Percentiles rank a stretch among this genome's conserved stretches.
Evolutionary conservation across 2,888 invertebrate genomes (phyloP).

Genomic region (Acanthoscelides obtectus): DNA sequence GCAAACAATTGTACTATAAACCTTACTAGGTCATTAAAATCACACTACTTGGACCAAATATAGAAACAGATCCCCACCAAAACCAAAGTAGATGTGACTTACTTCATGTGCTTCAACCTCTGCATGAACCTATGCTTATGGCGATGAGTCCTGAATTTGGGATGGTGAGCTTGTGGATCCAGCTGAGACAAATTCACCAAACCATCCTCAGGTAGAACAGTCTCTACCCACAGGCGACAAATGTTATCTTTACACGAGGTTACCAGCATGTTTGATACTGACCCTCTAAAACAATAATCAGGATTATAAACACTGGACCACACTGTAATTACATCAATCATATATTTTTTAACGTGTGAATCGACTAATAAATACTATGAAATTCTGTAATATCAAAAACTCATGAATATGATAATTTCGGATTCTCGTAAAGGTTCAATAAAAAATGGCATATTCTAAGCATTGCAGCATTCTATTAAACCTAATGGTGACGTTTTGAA

Average conservation of each 20-base stretch:
- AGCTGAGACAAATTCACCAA: slow-evolving; percentile 65
- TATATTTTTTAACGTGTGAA: background rate
- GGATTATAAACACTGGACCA: background rate
- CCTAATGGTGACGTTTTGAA: no score
- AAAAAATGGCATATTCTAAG: no score
- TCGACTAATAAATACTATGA: background rate
- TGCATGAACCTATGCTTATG: slow-evolving; percentile 97
- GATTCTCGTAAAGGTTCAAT: no score
- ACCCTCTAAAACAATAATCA: slow-evolving; percentile 62
- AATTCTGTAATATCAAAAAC: no score
- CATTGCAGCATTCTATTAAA: no score
- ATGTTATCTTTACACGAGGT: slow-evolving; percentile 98
- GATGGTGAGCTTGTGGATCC: slow-evolving; percentile 64
- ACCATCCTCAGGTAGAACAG: slow-evolving; percentile 93
- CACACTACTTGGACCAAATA: background rate
- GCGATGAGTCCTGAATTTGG: slow-evolving; percentile 79
- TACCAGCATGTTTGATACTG: slow-evolving; percentile 95
- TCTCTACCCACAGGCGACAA: slow-evolving; percentile 98
- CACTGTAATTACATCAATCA: no score
- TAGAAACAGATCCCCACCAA: no score
- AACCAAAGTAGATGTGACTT: slow-evolving; percentile 25
- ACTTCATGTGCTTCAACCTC: slow-evolving; percentile 96
- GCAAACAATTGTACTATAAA: no score
- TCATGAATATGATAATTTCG: no score
- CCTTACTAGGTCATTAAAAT: no score